Evolutionary conservation across 2,797 vertebrate genomes (phyloP).

Genomic region (Alca torda): DNA sequence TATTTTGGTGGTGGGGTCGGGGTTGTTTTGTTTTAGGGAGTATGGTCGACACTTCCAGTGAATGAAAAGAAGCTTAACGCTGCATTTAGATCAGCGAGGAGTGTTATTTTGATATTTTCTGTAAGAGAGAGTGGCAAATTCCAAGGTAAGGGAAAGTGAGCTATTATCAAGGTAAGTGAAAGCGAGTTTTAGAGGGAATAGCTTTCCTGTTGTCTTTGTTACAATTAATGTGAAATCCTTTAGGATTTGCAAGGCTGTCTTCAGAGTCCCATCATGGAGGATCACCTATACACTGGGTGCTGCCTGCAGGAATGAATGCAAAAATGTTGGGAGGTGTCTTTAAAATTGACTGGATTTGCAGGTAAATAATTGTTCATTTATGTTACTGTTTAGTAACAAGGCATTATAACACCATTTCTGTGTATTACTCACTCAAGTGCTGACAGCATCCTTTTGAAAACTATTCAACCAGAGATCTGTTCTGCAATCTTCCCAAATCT

Average conservation of each 20-base stretch:
- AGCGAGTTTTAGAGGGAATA: background rate
- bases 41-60: slow-evolving; percentile 97
- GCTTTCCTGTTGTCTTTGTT: background rate
- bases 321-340: slow-evolving; percentile 99
- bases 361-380: slow-evolving; percentile 72
- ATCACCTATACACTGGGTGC: slow-evolving; percentile 98
- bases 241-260: slow-evolving; percentile 92
- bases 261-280: slow-evolving; percentile 97
- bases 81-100: slow-evolving; percentile 91
- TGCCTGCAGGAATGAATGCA: slow-evolving; percentile 97
- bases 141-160: slow-evolving; percentile 84
- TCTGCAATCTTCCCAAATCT: background rate
- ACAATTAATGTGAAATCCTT: slow-evolving; percentile 22
- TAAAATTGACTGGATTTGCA: slow-evolving; percentile 99
- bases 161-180: background rate
- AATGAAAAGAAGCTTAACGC: slow-evolving; percentile 98
- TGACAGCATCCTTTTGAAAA: background rate
- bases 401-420: background rate
- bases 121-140: slow-evolving; percentile 98
- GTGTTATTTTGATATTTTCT: slow-evolving; percentile 96
- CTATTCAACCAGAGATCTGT: background rate
- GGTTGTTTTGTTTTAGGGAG: slow-evolving; percentile 81
- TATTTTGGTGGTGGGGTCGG: background rate
- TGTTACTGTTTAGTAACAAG: background rate
- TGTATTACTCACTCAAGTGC: background rate